Evolutionary conservation across 2,113 vertebrate species (phyloP).

Genomic region (Muntiacus reevesi): DNA sequence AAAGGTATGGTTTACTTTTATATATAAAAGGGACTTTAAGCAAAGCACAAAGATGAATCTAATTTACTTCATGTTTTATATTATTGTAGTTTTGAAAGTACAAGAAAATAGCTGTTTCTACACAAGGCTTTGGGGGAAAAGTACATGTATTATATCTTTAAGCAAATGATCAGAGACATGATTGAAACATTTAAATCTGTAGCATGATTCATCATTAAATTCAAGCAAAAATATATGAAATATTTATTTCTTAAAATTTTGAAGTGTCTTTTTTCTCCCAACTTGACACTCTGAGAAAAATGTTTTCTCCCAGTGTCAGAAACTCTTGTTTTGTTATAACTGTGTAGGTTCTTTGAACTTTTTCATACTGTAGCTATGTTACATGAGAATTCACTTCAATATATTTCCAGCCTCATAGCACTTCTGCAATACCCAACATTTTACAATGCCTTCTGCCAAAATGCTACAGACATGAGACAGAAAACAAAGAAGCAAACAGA

Average conservation of each 20-base stretch:
- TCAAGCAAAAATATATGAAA: neutral
- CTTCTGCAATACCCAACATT: neutral
- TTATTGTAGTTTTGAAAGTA: neutral
- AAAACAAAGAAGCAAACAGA: neutral
- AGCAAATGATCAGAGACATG: neutral
- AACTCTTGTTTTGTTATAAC: neutral
- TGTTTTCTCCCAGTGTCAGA: neutral
- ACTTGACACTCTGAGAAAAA: neutral
- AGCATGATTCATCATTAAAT: neutral
- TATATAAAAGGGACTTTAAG: neutral
- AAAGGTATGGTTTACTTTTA: neutral
- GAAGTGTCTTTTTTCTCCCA: neutral
- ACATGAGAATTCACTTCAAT: neutral
- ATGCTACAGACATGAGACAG: neutral
- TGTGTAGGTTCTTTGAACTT: neutral
- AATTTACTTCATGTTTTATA: neutral
- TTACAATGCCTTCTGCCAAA: neutral
- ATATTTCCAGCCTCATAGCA: neutral
- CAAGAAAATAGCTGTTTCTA: neutral
- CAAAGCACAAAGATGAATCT: neutral
- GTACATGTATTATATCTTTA: neutral
- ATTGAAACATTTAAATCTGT: neutral
- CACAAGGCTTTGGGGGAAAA: neutral
- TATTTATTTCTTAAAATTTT: neutral
- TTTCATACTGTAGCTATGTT: neutral